These are phyloP conservation scores for Parapsyche elsis DNA, from an alignment of 1,140 invertebrate species.

Conservation along the genomic window DNA sequence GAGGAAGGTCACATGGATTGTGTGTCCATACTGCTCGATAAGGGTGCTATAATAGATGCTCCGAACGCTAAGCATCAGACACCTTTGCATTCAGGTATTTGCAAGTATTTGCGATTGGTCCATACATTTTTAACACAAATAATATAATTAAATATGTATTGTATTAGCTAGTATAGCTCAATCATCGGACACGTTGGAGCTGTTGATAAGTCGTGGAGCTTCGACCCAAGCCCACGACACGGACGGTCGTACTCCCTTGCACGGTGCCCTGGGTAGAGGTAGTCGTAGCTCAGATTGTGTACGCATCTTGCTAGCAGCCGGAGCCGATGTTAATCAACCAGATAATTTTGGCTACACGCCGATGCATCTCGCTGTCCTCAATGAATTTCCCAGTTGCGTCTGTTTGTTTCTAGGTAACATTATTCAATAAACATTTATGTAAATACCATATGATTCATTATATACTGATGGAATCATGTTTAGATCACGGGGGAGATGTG, in stretches of 20 bases:
- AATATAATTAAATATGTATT: neutral
- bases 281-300: slow-evolving; percentile 78
- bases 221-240: slow-evolving; percentile 73
- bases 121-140: neutral
- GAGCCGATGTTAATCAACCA: slow-evolving; percentile 80
- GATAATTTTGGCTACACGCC: slow-evolving; percentile 84
- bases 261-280: slow-evolving; percentile 81
- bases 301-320: slow-evolving; percentile 72
- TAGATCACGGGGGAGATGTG: slow-evolving; percentile 82
- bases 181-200: slow-evolving; percentile 76
- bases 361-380: slow-evolving; percentile 85
- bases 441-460: neutral
- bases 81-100: slow-evolving; percentile 75
- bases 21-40: slow-evolving; percentile 75
- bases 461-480: neutral
- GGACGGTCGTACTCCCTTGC: slow-evolving; percentile 80
- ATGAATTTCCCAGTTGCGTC: slow-evolving; percentile 83
- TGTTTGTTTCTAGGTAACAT: slow-evolving; percentile 74
- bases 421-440: no score
- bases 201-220: slow-evolving; percentile 72
- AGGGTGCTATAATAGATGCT: slow-evolving; percentile 75
- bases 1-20: slow-evolving; percentile 83
- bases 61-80: slow-evolving; percentile 80
- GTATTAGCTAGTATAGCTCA: slow-evolving; percentile 76
- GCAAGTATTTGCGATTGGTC: no score